Percentiles rank a stretch among this genome's conserved stretches.
Evolutionary conservation across 2,797 vertebrate genomes (phyloP).

Genomic region (Acanthornis magna): DNA sequence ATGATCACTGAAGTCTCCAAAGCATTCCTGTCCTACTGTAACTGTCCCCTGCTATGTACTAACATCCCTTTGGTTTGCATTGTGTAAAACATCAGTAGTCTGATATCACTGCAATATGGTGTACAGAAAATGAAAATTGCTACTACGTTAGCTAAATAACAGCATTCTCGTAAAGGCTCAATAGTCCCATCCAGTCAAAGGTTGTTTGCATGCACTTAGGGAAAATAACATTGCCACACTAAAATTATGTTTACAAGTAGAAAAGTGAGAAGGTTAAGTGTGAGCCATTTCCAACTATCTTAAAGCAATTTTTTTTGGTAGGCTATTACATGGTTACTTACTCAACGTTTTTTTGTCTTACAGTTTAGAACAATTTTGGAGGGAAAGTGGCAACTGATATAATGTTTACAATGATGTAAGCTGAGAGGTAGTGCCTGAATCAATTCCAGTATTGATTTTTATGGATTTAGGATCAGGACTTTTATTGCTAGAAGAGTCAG

Average conservation of each 20-base stretch:
- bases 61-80: background rate
- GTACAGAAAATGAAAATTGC: background rate
- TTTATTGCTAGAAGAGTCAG: background rate
- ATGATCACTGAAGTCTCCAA: background rate
- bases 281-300: background rate
- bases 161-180: background rate
- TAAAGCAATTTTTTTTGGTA: background rate
- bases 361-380: background rate
- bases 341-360: background rate
- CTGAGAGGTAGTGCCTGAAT: background rate
- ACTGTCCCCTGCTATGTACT: background rate
- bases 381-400: background rate
- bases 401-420: background rate
- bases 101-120: background rate
- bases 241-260: background rate
- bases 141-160: background rate
- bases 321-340: background rate
- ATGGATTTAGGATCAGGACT: background rate
- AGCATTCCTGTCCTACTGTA: background rate
- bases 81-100: fast-evolving
- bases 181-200: background rate
- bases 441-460: background rate
- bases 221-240: background rate
- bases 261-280: background rate
- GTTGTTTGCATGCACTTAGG: background rate